Evolutionary conservation across 2,113 vertebrate genomes (phyloP), one percentile per base, ranked within the genome.

Genomic region (Telmatochromis bifrenatus): DNA sequence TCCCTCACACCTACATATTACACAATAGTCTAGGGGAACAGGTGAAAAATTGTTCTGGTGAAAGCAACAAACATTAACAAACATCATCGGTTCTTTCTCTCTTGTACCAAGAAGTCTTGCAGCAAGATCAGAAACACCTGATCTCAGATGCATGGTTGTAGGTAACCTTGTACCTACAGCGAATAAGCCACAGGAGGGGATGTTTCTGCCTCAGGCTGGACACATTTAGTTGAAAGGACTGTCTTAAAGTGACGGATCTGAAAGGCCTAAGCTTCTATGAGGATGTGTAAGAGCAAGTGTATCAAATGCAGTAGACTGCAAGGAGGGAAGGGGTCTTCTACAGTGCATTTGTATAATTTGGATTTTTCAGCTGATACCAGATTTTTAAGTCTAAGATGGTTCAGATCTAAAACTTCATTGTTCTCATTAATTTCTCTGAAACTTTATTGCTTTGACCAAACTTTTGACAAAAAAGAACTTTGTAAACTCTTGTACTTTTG

Each of bases 131-230:
- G 54, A 88, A 86, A 51, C 54, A 56, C 58, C 45, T 62, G 84
- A 80, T 86, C 77, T 60, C 79, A 84, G 84, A 84, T 88, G 75
- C 55, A 82, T 81, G 82, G 79, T 53, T 87, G 82, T 39, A 13
- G 62, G 39, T 88, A 93, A 90, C 85, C 87, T 87, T 89, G 91
- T 91, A 70, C 68, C 84, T 73, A 84, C 87, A 89, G 79, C 28
- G 49, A 87, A 73, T 31, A 53, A 90, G 33, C 85, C 82, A 84
- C 91, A 84, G 83, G 89, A 87, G 87, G 93, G 26, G 85, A 84
- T 89, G 91, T 90, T 91, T 89, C 86, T 53, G 92, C 93, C 93
- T 90, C 81, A 58, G 93, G 93, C 88, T 88, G 87, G 90, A 88
- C 89, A 81, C 81, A 84, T 88, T 82, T 45, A 89, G 86, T 90